These are phyloP conservation scores for Ranitomeya imitator DNA, from an alignment of 2,113 vertebrate genomes.

Conservation along the genomic window DNA sequence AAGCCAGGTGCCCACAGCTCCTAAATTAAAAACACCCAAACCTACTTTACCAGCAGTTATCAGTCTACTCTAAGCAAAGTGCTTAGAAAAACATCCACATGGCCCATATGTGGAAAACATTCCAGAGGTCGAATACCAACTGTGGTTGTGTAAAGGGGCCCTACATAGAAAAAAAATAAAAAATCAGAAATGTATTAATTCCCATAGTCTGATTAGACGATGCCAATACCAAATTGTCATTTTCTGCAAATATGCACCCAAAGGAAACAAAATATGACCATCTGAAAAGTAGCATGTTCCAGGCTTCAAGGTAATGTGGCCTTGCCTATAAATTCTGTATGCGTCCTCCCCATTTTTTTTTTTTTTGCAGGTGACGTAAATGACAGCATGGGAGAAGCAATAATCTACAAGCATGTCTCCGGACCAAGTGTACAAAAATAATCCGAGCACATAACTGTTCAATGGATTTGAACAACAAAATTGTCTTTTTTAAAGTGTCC, in stretches of 20 bases:
- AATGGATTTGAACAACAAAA: background rate
- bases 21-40: conserved; percentile 26
- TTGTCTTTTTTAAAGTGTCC: background rate
- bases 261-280: background rate
- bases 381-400: background rate
- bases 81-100: background rate
- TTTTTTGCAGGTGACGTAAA: background rate
- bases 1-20: conserved; percentile 9
- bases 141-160: background rate
- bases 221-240: too few species aligned
- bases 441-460: background rate
- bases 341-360: background rate
- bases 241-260: too few species aligned
- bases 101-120: background rate
- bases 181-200: too few species aligned
- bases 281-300: background rate
- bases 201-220: too few species aligned
- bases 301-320: background rate
- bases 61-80: background rate
- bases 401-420: background rate
- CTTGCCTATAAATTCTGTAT: background rate
- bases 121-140: background rate
- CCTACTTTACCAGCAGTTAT: background rate
- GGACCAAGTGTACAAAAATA: background rate
- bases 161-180: background rate